These are phyloP conservation scores for Microplitis manilae DNA, from an alignment of 2,888 invertebrate genomes.

Conservation along the genomic window DNA sequence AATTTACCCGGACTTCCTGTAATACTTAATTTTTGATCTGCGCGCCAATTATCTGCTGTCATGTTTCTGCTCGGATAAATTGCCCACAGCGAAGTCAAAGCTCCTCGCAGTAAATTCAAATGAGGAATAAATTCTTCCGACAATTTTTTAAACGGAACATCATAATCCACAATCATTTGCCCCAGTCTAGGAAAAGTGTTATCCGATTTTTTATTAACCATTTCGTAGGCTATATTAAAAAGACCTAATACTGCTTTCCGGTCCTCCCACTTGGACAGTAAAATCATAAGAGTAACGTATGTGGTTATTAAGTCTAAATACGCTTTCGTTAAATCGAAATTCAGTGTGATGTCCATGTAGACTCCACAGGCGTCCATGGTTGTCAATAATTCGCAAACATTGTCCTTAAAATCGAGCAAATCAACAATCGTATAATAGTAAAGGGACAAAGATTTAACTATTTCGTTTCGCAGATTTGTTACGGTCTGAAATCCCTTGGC, in stretches of 20 bases:
- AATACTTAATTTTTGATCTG: slow-evolving; percentile 92
- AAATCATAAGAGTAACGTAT: slow-evolving; percentile 96
- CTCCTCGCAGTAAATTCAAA: slow-evolving; percentile 87
- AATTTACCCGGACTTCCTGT: slow-evolving; percentile 96
- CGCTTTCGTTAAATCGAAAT: slow-evolving; percentile 95
- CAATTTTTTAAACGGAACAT: slow-evolving; percentile 93
- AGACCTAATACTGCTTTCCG: slow-evolving; percentile 96
- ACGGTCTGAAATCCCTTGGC: slow-evolving; percentile 92
- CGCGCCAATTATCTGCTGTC: slow-evolving; percentile 94
- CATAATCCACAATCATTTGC: slow-evolving; percentile 98
- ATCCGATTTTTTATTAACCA: slow-evolving; percentile 92
- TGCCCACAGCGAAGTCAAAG: slow-evolving; percentile 88
- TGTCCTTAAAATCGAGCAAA: slow-evolving; percentile 96
- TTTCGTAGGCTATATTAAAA: slow-evolving; percentile 98
- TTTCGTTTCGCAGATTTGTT: slow-evolving; percentile 89
- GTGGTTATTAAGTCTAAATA: slow-evolving; percentile 96
- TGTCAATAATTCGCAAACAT: slow-evolving; percentile 91
- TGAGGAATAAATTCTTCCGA: slow-evolving; percentile 98
- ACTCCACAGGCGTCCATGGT: slow-evolving; percentile 98
- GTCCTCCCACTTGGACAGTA: slow-evolving; percentile 98
- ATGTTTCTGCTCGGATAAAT: slow-evolving; percentile 93
- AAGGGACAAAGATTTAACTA: slow-evolving; percentile 94
- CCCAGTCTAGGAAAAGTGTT: slow-evolving; percentile 95
- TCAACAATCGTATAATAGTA: slow-evolving; percentile 99
- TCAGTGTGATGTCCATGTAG: slow-evolving; percentile 93